These are phyloP conservation scores for Dynastes maya DNA, from an alignment of 2,888 invertebrate genomes.

Conservation along the genomic window DNA sequence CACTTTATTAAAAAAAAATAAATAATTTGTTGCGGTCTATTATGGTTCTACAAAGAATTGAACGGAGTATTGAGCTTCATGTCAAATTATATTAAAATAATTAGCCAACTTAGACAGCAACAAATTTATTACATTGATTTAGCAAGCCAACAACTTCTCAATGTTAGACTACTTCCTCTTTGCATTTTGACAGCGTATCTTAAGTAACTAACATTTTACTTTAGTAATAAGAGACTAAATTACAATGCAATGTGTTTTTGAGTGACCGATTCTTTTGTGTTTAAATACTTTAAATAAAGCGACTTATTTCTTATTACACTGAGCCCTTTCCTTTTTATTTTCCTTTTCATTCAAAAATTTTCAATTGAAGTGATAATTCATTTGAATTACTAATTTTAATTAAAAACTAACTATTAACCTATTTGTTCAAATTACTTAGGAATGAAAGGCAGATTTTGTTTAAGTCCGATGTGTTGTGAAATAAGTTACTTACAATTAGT, in stretches of 20 bases:
- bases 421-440: too few relatives aligned
- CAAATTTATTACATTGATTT: constrained; percentile 14
- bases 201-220: background rate
- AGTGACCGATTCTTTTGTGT: too few relatives aligned
- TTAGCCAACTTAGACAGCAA: constrained; percentile 1
- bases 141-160: constrained; percentile 15
- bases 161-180: constrained; percentile 9
- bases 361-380: too few relatives aligned
- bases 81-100: background rate
- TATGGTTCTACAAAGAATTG: background rate
- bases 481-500: too few relatives aligned
- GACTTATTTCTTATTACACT: too few relatives aligned
- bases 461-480: too few relatives aligned
- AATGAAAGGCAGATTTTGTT: too few relatives aligned
- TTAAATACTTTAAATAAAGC: too few relatives aligned
- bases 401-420: too few relatives aligned
- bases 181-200: constrained; percentile 25
- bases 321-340: too few relatives aligned
- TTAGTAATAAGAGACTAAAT: background rate
- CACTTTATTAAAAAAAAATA: constrained; percentile 11
- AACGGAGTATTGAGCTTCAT: background rate
- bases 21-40: constrained; percentile 38
- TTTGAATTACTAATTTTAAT: too few relatives aligned
- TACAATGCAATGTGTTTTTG: constrained; percentile 20
- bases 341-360: too few relatives aligned